Base-by-base conservation (phyloP, 2,113 vertebrate genomes). In the Pungitius pungitius region DNA sequence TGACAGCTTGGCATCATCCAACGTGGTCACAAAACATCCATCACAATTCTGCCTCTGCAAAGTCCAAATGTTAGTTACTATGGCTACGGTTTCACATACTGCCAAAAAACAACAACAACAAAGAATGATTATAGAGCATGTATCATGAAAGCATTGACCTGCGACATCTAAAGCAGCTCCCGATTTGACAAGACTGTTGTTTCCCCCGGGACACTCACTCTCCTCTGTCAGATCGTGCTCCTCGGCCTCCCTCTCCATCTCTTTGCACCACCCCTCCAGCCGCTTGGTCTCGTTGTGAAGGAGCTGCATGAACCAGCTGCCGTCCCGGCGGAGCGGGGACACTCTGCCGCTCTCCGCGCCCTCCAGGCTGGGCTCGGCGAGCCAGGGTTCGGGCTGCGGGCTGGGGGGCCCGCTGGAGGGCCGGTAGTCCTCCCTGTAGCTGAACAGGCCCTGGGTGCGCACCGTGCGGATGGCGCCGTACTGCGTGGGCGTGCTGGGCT, bases 181-280 rank as follows among this genome's bases (percentile, higher is more conserved):
- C 43, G 27, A 24, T 65, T 63, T 51, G 24, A 59, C 22, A 61
- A 66, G 37, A 43, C 59, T 57, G 66, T 12, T 49, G 35, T 37
- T 82, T 43, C 43, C 51, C 62, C 71, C 17, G 17, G 77, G 66
- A 80, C 64, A 92, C 98, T 97, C 94, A 99, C 98, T 97, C 90
- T 99, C 98, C 89, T 99, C 97, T 0, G 95, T 92, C 81, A 99
- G 94, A 80, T 99, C 97, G 9, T 98, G 96, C 83, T 99, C 97
- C 88, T 99, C 97, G 0, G 98, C 98, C 75, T 99, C 97, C 47
- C 95, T 90, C 89, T 99, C 98, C 97, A 99, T 98, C 90, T 98
- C 97, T 81, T 97, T 97, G 82, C 98, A 99, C 97, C 97, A 99
- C 65, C 95, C 95, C 88, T 99, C 98, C 95, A 99, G 92, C 75